Evolutionary conservation across 2,113 vertebrate species (phyloP), one percentile per base, ranked within the genome.

Genomic region (Lepidiolamprologus cunningtoni): DNA sequence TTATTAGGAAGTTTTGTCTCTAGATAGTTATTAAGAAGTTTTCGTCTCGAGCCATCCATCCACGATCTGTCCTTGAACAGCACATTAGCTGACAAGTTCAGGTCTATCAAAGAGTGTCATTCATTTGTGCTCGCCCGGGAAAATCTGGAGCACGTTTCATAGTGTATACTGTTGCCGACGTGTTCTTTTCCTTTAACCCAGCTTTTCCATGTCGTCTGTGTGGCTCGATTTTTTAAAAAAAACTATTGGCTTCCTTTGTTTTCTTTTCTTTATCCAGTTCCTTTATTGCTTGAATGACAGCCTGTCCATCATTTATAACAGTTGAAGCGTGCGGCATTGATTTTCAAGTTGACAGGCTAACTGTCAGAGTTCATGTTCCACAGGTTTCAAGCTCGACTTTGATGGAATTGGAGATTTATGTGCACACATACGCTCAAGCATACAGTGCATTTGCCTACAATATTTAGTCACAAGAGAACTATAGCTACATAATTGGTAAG

Each of bases 81-180:
- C 63, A 78, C 40, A 55, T 57, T 71, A 66, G 83, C 58, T 86
- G 86, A 88, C 91, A 91, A 83, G 89, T 85, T 89, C 11, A 31
- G 50, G 61, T 78, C 83, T 78, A 61, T 91, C 86, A 90, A 88
- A 89, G 23, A 8, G 47, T 90, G 86, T 58, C 88, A 89, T 89
- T 93, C 63, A 84, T 82, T 84, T 84, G 4, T 71, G 54, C 80
- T 86, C 80, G 55, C 42, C 37, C 5, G 82, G 82, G 90, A 76
- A 45, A 73, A 61, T 35, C 5, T 81, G 80, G 63, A 47, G 12
- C 58, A 85, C 37, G 19, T 88, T 88, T 81, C 31, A 53, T 21
- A 58, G n/a, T 19, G 26, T 52, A 10, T 55, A 14, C 23, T 82
- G 61, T n/a, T 50, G 47, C 37, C 33, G 35, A 57, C 8, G 1